Base-by-base conservation (phyloP, 64 coral and sea anemone genomes). In the Astreopora myriophthalma region DNA sequence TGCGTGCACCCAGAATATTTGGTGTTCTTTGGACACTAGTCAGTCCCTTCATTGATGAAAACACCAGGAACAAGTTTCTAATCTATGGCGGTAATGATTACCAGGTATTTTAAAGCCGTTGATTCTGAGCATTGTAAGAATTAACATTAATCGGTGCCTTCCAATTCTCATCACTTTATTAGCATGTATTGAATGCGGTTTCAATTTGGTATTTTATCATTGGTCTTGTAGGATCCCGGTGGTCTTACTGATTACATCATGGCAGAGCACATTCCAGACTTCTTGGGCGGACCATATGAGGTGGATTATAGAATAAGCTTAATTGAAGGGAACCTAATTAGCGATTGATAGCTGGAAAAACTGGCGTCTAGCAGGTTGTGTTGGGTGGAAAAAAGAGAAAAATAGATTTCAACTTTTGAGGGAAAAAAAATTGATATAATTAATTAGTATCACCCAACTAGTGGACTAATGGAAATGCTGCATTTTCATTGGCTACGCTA, bases 21-120 rank as follows among this genome's bases (percentile, higher is more conserved):
- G 96, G 96, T 63, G 96, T 98, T 67, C 52, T 98, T 7, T 98
- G 96, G 96, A 98, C 96, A n/a, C 48, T 98, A 60, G 96, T 98
- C 14, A 98, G 96, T 87, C 96, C 96, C 14, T 98, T 98, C 46
- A 98, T 98, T 71, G 96, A 98, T 65, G 96, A 98, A 79, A 98
- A 98, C 76, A 98, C 96, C 3, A 93, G 96, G 32, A 98, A 98
- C 72, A 98, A 98, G 82, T 98, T 98, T 84, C 91, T 98, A 0
- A 98, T 98, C 19, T 98, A 98, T 88, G 96, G 96, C 13, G 96
- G 96, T 23, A 98, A 98, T 91, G 96, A 98, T 42, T 98, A 98
- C 71, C 96, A 98, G 73, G 93, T 95, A 85, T 24, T 23, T 64
- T 23, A 24, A 26, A 64, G 23, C 20, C 11, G 4, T 46, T 11